Conservation (phyloP, 2,888 invertebrate species). For the Notodonta dromedarius region DNA sequence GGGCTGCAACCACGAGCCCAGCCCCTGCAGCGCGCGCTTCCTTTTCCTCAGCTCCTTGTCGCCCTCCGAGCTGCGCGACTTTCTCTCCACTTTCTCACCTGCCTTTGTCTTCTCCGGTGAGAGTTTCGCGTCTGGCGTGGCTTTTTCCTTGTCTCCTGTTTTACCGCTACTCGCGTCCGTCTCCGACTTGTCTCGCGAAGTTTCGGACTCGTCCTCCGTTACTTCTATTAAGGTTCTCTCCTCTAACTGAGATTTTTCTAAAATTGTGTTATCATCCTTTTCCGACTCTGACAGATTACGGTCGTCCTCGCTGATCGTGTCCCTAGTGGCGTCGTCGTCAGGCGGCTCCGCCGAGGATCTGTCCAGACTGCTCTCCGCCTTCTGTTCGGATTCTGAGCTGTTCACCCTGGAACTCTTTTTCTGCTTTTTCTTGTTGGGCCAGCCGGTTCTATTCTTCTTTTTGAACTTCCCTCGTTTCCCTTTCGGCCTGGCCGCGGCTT, state of each 20-base stretch:
- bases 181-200: conserved; percentile 23
- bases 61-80: conserved; percentile 53
- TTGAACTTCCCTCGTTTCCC: conserved; percentile 82
- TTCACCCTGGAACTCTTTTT: conserved; percentile 64
- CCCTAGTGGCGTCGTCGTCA: conserved; percentile 65
- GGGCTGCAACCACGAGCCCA: conserved; percentile 83
- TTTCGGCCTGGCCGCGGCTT: conserved; percentile 52
- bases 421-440: conserved; percentile 86
- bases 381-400: conserved; percentile 56
- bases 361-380: conserved; percentile 61
- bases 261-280: conserved; percentile 42
- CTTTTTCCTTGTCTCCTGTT: conserved; percentile 43
- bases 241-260: conserved; percentile 37
- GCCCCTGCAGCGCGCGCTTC: conserved; percentile 58
- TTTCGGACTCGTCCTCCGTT: conserved; percentile 17
- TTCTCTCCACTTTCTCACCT: conserved; percentile 48
- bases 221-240: conserved; percentile 35
- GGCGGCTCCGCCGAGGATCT: conserved; percentile 64
- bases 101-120: conserved; percentile 51
- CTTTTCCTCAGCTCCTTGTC: conserved; percentile 60
- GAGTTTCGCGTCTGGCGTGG: conserved; percentile 54
- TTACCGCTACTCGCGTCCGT: conserved; percentile 34
- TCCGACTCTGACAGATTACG: conserved; percentile 54
- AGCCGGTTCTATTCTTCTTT: conserved; percentile 92
- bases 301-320: conserved; percentile 65